Evolutionary conservation across 2,888 invertebrate genomes (phyloP), one percentile per base, ranked within the genome.

Genomic region (Oxyteleia sp.): DNA sequence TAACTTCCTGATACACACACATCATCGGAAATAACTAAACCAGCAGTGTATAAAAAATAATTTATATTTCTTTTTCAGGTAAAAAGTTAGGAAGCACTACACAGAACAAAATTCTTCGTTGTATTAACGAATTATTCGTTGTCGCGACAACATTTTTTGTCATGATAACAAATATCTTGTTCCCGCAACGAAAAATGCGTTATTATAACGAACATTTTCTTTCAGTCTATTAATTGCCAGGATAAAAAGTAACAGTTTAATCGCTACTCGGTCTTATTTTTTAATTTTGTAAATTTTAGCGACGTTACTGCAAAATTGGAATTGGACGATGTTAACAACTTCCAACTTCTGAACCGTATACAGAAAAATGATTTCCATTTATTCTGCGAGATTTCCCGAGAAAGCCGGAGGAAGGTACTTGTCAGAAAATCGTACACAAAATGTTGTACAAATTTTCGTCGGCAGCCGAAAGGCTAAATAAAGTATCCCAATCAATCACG

Each of bases 401-500:
- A 16, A 59, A 66, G 38, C 15, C 51, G 68, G 13, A 26, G 29
- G 49, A 66, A 49, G 51, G 61, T n/a, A 68, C 76, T 76, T 49
- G 76, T 76, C 49, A 26, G 29, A 55, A 63, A 61, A 63, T 53
- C 4, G 55, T 59, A 51, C 49, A n/a, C 2, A 59, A 57, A 66
- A 51, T 43, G 66, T 49, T 13, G 63, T 43, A 49, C 57, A 76
- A 53, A 43, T 57, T 66, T 38, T 26, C 18, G 49, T 57, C 66
- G 66, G 35, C 55, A 45, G 61, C 41, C 68, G 45, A 61, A 61
- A 63, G 51, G 68, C 68, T 23, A 29, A 59, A 68, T 51, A 76
- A 76, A 68, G 68, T 43, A 61, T 49, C 51, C 13, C 76, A 35
- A 76, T 76, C 76, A 76, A 68, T 76, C 76, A 61, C 68, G 16